Base-by-base conservation (phyloP, 2,888 invertebrate species). In the Tenthredo distinguenda region DNA sequence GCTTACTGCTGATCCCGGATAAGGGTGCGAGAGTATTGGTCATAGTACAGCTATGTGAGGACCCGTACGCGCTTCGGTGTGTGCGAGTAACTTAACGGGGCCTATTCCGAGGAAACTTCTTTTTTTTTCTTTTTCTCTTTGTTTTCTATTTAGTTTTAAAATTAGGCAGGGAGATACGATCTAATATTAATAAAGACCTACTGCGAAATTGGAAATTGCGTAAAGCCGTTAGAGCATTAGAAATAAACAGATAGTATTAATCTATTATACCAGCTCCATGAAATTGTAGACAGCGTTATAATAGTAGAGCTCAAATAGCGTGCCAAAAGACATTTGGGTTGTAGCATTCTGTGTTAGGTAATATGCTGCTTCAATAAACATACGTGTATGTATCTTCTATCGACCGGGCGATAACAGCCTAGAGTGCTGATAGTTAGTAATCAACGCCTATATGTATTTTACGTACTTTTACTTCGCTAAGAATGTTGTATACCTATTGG, bases 11-110 rank as follows among this genome's bases (percentile, higher is more conserved):
- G 92, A 92, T 92, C 91, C 89, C 88, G 89, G 88, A 76, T 85
- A 85, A 88, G 91, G 90, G 87, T 76, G 87, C 40, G 90, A 88
- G 92, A 83, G 92, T 91, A 89, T 92, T 92, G 90, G 90, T 92
- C 92, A 91, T 88, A 92, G 91, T 74, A 91, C 90, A 92, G 92
- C 88, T 86, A 91, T 91, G 91, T 89, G 88, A 31, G 83, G 47
- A 43, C 72, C 50, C 88, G 86, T 84, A 86, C 68, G 47, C 85
- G 55, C 68, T 71, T 81, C 58, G 26, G n/a, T 18, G 58, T 50
- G 31, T 37, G 21, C 55, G 86, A 87, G 86, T 3, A 92, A 91
- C 92, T 87, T 82, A 92, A 92, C 90, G 91, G 91, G 91, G 92
- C 92, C 88, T 89, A 88, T 85, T 88, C 89, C 90, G 91, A 89